These are phyloP conservation scores for Sebastes iracundus DNA, from an alignment of 2,797 vertebrate genomes.

Conservation along the genomic window DNA sequence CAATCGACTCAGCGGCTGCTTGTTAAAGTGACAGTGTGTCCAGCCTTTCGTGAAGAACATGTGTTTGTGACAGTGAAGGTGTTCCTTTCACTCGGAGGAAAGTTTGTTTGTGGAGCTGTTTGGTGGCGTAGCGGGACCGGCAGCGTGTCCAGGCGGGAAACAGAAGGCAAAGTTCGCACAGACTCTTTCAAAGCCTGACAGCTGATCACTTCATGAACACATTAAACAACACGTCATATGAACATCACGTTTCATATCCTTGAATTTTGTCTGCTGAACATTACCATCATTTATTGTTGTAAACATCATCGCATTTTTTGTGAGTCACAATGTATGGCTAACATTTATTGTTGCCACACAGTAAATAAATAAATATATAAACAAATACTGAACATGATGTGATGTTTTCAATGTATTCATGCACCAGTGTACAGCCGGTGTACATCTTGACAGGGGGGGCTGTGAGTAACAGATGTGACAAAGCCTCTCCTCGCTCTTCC, in stretches of 20 bases:
- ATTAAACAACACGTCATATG: not conserved
- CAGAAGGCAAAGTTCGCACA: not conserved
- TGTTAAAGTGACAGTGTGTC: conserved; percentile 30
- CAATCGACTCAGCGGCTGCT: not conserved
- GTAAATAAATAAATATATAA: conserved; percentile 27
- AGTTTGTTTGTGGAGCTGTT: conserved; percentile 7
- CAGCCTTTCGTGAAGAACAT: conserved; percentile 9
- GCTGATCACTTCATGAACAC: not conserved
- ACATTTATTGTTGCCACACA: not conserved
- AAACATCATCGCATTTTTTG: not conserved
- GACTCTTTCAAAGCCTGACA: not conserved
- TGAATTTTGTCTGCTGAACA: not conserved
- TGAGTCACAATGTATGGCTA: not conserved
- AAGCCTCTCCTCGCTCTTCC: conserved; percentile 49
- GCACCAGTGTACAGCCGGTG: conserved; percentile 33
- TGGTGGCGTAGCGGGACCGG: not conserved
- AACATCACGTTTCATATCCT: not conserved
- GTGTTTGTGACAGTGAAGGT: conserved; percentile 31
- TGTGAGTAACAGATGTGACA: conserved; percentile 65
- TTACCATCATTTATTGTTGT: not conserved
- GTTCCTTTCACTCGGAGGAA: not conserved
- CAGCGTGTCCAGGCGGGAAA: not conserved
- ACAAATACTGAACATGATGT: conserved; percentile 15
- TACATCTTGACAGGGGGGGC: conserved; percentile 38
- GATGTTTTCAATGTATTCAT: conserved; percentile 49